phyloP scores from a whole-genome alignment of 2,113 vertebrate genomes.

The Microcebus murinus region DNA sequence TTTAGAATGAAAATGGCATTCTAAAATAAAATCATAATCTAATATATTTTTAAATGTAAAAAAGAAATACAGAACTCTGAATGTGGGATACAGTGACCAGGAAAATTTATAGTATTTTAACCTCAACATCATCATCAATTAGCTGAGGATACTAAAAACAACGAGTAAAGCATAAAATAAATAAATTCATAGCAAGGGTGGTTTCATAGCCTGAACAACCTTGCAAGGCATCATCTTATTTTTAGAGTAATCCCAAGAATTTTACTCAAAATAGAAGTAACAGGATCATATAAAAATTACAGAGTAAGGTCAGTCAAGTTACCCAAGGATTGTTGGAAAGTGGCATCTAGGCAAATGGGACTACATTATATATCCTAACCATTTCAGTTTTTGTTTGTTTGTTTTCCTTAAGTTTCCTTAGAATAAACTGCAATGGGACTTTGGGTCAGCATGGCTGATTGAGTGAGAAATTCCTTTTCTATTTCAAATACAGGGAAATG shows the following conservation, averaged over 20 bases:
- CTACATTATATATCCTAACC: neutral
- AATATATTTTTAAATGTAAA: neutral
- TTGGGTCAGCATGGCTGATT: neutral
- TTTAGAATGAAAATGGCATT: conserved; percentile 8
- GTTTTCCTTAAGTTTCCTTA: conserved; percentile 53
- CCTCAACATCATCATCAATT: neutral
- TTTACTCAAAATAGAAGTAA: conserved; percentile 74
- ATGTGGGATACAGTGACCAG: neutral
- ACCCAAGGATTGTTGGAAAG: conserved; percentile 6
- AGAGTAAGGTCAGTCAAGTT: conserved; percentile 48
- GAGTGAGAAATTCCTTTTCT: neutral
- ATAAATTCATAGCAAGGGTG: neutral
- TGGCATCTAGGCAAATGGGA: neutral
- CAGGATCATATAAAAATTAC: neutral
- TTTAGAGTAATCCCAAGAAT: conserved; percentile 73
- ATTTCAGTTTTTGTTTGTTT: neutral
- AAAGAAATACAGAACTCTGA: neutral
- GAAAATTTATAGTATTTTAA: conserved; percentile 45
- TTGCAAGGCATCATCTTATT: conserved; percentile 54
- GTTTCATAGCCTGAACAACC: conserved; percentile 57
- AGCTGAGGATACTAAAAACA: conserved; percentile 21
- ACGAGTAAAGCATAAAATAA: neutral
- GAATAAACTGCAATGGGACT: neutral
- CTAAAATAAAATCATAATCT: conserved; percentile 47
- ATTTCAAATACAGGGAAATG: neutral